Percentiles rank a stretch among this genome's conserved stretches.
phyloP scores from a whole-genome alignment of 2,113 vertebrate species.

The Forbesichthys papilliferus region DNA sequence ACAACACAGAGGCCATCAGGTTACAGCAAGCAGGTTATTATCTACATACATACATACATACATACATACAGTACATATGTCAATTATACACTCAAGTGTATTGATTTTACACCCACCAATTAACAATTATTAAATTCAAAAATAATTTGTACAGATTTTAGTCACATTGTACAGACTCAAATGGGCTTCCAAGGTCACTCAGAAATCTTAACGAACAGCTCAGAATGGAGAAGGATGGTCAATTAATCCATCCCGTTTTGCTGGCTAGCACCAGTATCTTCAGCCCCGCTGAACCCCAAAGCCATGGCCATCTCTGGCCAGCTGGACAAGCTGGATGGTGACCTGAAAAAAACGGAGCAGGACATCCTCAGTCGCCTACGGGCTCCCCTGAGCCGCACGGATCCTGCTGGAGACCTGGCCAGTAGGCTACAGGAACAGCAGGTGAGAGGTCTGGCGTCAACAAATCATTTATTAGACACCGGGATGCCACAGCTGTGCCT shows the following conservation, averaged over 20 bases:
- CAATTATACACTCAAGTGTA: neutral
- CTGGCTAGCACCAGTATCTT: conserved; percentile 56
- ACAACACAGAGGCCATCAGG: conserved; percentile 61
- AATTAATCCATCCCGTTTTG: neutral
- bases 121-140: no score
- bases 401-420: conserved; percentile 79
- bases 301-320: conserved; percentile 66
- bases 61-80: no score
- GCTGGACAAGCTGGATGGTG: conserved; percentile 76
- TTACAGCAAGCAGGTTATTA: conserved; percentile 70
- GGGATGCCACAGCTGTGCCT: no score
- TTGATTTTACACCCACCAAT: neutral
- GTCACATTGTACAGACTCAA: no score
- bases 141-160: no score
- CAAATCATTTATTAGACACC: neutral
- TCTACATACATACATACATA: conserved; percentile 1
- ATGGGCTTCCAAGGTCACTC: no score
- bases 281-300: conserved; percentile 71
- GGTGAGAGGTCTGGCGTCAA: conserved; percentile 64
- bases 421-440: conserved; percentile 83
- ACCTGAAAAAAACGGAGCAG: conserved; percentile 77
- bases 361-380: conserved; percentile 77
- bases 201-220: no score
- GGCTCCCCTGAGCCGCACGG: conserved; percentile 75
- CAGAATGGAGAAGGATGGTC: neutral